A percentile compares a stretch with the other conserved stretches of the same genome.
Conservation (phyloP, 23 tunicate genomes). For the Oikopleura vanhoeffeni region DNA sequence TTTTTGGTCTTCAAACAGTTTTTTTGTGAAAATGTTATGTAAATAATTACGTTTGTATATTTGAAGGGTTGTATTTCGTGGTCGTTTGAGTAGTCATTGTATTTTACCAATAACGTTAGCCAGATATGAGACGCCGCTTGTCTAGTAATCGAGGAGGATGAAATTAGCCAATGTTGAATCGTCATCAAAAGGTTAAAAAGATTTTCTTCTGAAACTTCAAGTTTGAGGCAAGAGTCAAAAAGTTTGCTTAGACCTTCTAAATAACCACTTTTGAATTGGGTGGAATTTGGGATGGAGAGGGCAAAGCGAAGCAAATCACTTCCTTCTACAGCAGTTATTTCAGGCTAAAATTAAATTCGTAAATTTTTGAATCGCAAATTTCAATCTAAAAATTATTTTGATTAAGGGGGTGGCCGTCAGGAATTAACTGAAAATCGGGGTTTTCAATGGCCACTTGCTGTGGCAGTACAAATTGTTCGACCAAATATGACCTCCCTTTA, state of each 20-base stretch:
- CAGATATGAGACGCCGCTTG: background rate
- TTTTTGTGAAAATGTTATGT: no score
- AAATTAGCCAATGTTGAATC: background rate
- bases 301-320: background rate
- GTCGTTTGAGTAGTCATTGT: background rate
- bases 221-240: background rate
- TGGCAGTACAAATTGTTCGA: no score
- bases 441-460: no score
- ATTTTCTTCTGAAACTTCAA: background rate
- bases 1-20: no score
- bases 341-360: constrained; percentile 2
- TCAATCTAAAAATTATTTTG: no score
- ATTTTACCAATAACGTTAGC: background rate
- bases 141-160: background rate
- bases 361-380: no score
- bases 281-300: background rate
- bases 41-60: background rate
- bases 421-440: no score
- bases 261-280: background rate
- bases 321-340: background rate
- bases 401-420: no score
- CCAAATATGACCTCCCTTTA: no score
- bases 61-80: background rate
- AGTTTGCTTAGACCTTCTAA: background rate
- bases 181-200: background rate